Conservation (phyloP, 1,140 invertebrate species). For the Teleogryllus occipitalis region DNA sequence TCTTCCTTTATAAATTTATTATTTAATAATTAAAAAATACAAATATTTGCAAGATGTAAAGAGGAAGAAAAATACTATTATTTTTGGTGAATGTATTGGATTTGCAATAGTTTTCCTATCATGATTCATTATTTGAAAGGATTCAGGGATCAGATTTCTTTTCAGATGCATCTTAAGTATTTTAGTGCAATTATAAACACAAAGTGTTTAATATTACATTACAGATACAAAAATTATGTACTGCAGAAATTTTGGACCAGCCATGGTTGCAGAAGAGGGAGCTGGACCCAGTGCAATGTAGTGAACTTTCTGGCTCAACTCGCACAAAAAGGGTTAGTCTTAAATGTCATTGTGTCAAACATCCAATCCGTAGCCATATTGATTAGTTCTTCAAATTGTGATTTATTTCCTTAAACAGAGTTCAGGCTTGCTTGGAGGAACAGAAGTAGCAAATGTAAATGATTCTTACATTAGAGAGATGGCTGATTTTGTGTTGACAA, state of each 20-base stretch:
- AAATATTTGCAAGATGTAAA: no score
- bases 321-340: background rate
- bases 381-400: background rate
- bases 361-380: background rate
- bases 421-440: background rate
- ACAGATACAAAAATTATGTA: constrained; percentile 38
- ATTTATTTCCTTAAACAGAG: background rate
- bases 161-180: no score
- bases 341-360: background rate
- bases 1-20: no score
- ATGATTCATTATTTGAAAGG: no score
- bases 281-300: constrained; percentile 24
- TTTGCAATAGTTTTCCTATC: no score
- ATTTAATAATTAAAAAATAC: no score
- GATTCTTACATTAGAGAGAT: constrained; percentile 17
- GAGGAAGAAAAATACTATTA: no score
- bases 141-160: no score
- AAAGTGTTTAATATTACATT: no score
- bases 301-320: constrained; percentile 10
- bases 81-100: no score
- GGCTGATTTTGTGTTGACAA: constrained; percentile 15
- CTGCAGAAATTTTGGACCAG: constrained; percentile 47
- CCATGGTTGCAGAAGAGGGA: constrained; percentile 44
- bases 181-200: no score
- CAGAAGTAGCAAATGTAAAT: background rate